Evolutionary conservation across 2,113 vertebrate species (phyloP).

Genomic region (Corydoras maculifer): DNA sequence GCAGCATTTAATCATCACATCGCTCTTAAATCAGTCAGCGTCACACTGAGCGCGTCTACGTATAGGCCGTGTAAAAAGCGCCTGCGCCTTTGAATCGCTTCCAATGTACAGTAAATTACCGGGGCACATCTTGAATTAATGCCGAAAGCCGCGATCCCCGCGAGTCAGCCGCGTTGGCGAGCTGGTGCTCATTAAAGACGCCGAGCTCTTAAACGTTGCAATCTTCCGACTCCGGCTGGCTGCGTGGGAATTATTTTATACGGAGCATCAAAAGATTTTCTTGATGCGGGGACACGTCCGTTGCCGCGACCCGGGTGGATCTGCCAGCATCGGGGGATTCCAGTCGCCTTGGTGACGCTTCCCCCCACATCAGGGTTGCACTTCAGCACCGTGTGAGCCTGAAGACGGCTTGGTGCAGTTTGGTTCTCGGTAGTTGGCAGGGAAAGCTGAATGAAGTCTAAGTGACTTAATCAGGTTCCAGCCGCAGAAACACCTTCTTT

Average conservation of each 20-base stretch:
- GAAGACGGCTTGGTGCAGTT: too few relatives aligned
- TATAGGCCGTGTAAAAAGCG: conserved; percentile 40
- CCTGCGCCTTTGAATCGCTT: conserved; percentile 45
- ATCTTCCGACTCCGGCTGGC: conserved; percentile 2
- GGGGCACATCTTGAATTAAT: conserved; percentile 46
- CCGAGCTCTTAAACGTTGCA: too few relatives aligned
- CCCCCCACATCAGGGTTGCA: too few relatives aligned
- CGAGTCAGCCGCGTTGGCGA: conserved; percentile 17
- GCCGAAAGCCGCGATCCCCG: conserved; percentile 41
- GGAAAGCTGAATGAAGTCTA: too few relatives aligned
- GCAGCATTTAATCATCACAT: conserved; percentile 29
- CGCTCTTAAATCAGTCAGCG: conserved; percentile 39
- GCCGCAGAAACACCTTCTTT: too few relatives aligned
- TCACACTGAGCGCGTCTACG: conserved; percentile 48
- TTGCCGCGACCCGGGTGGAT: too few relatives aligned
- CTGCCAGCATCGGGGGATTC: too few relatives aligned
- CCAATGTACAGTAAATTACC: conserved; percentile 46
- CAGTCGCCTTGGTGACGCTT: too few relatives aligned
- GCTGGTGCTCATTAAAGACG: conserved; percentile 45
- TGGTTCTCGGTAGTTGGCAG: too few relatives aligned
- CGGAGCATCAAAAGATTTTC: conserved; percentile 13
- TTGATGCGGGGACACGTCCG: neutral
- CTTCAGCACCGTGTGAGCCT: too few relatives aligned
- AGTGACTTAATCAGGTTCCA: too few relatives aligned
- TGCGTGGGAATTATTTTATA: conserved; percentile 32